Conservation (phyloP, 2,797 vertebrate species). For the Coendou prehensilis region DNA sequence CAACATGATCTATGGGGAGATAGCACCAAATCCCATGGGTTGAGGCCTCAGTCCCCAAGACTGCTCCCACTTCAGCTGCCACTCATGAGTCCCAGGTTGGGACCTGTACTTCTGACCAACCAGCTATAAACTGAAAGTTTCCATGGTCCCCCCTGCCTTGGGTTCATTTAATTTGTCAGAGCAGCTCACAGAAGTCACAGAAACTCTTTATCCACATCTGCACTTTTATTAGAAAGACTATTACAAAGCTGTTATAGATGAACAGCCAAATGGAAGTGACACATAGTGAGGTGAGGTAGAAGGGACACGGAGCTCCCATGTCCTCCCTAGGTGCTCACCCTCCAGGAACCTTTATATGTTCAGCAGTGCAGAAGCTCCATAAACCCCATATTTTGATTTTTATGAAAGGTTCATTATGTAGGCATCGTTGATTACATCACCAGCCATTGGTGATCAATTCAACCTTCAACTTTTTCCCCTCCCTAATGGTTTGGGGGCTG, state of each 20-base stretch:
- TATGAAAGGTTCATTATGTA: background rate
- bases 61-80: background rate
- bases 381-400: background rate
- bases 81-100: background rate
- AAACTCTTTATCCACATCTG: background rate
- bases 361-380: background rate
- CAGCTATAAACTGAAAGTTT: background rate
- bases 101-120: background rate
- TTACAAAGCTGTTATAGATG: background rate
- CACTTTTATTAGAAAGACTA: background rate
- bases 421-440: background rate
- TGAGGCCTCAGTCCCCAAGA: background rate
- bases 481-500: too few species aligned
- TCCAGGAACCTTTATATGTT: background rate
- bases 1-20: background rate
- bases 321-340: background rate
- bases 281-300: background rate
- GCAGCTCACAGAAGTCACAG: background rate
- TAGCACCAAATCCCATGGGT: background rate
- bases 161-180: background rate
- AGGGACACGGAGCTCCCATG: background rate
- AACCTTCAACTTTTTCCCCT: background rate
- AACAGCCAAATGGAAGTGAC: background rate
- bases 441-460: background rate
- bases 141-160: too few species aligned